Conservation (phyloP, 2,888 invertebrate genomes). For the Cryptocheilus praepositus region DNA sequence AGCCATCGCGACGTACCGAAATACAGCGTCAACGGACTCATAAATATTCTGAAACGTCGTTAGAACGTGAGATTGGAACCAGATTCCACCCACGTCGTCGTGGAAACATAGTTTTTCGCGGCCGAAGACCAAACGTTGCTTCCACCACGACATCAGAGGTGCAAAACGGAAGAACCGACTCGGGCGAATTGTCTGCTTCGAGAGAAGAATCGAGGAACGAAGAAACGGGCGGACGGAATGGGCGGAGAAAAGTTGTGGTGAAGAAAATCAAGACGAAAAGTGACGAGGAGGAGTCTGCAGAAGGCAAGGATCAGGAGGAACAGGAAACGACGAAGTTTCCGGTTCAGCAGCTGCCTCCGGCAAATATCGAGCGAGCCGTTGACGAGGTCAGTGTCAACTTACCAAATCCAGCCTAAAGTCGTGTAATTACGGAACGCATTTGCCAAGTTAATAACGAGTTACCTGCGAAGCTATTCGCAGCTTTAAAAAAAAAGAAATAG, state of each 20-base stretch:
- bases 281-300: background rate
- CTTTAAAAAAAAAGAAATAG: too few species aligned
- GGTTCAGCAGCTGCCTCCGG: constrained; percentile 28
- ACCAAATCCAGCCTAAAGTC: background rate
- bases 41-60: too few species aligned
- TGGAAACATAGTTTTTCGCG: background rate
- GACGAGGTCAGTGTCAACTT: constrained; percentile 59
- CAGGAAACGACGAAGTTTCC: constrained; percentile 15
- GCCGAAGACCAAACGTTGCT: background rate
- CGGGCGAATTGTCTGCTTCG: background rate
- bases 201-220: too few species aligned
- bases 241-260: background rate
- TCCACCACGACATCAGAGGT: too few species aligned
- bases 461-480: constrained; percentile 1
- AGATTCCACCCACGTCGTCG: background rate
- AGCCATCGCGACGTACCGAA: background rate
- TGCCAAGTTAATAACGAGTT: background rate
- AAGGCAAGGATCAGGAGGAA: constrained; percentile 4
- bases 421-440: background rate
- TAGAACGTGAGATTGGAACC: too few species aligned
- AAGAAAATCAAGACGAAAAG: constrained; percentile 10
- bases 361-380: constrained; percentile 45
- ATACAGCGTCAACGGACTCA: background rate
- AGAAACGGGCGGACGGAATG: background rate
- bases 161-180: too few species aligned